phyloP scores from a whole-genome alignment of 2,797 vertebrate species.

The Falco concolor region DNA sequence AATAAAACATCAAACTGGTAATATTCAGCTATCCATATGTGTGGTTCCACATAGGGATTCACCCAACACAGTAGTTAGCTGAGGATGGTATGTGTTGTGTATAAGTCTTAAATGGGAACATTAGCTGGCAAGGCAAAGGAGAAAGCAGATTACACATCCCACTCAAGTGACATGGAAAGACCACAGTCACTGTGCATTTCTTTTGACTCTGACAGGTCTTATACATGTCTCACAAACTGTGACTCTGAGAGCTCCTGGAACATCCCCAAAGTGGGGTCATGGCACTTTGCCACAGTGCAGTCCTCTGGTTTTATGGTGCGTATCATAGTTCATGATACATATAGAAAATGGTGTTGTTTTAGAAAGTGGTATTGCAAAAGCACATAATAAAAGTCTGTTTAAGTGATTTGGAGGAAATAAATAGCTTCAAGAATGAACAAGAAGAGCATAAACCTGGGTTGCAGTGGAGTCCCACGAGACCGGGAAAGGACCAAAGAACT shows the following conservation, averaged over 20 bases:
- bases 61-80: neutral
- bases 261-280: conserved; percentile 65
- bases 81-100: neutral
- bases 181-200: neutral
- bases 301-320: conserved; percentile 38
- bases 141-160: neutral
- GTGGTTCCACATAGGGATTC: neutral
- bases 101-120: neutral
- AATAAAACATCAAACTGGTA: neutral
- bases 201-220: neutral
- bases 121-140: neutral
- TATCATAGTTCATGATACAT: neutral
- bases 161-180: conserved; percentile 9
- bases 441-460: neutral
- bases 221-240: neutral
- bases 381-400: conserved; percentile 53
- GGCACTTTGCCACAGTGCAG: conserved; percentile 54
- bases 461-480: neutral
- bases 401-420: conserved; percentile 22
- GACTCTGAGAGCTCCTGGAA: conserved; percentile 31
- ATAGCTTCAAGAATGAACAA: neutral
- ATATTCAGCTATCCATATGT: neutral
- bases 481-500: neutral
- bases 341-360: conserved; percentile 46
- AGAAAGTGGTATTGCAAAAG: conserved; percentile 41